A percentile compares a stretch with the other conserved stretches of the same genome.
These are phyloP conservation scores for Timema cristinae DNA, from an alignment of 2,888 invertebrate genomes.

Conservation along the genomic window DNA sequence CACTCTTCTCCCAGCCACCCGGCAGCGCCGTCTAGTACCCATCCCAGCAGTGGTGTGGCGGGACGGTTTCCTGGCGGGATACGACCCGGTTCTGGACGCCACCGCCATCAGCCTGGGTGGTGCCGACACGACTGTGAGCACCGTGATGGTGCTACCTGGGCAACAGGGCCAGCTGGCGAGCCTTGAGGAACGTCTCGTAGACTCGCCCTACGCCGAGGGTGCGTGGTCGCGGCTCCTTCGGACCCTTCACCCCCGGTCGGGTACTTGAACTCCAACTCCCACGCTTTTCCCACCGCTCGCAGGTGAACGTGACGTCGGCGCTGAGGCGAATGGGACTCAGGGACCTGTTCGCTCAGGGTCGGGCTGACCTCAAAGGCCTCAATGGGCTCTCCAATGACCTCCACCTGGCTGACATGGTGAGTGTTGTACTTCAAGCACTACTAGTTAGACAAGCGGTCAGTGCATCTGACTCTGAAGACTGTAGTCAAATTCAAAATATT, in stretches of 20 bases:
- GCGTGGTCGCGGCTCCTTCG: constrained; percentile 71
- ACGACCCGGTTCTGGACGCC: constrained; percentile 78
- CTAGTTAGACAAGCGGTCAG: no score
- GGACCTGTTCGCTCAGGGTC: constrained; percentile 68
- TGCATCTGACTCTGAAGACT: no score
- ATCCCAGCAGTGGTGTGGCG: constrained; percentile 79
- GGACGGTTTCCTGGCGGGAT: constrained; percentile 74
- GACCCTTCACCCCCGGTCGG: constrained; percentile 68
- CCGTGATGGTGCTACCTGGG: constrained; percentile 79
- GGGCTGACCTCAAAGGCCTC: constrained; percentile 77
- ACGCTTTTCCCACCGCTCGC: constrained; percentile 71
- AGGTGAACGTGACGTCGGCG: constrained; percentile 74
- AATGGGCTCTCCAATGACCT: constrained; percentile 76
- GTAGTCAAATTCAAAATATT: neutral
- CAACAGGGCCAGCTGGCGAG: constrained; percentile 75
- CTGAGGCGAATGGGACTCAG: constrained; percentile 76
- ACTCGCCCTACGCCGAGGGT: constrained; percentile 61
- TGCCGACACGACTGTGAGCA: constrained; percentile 52
- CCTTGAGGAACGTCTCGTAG: constrained; percentile 66
- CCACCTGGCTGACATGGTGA: constrained; percentile 74
- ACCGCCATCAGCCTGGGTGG: constrained; percentile 74
- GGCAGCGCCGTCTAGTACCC: constrained; percentile 74
- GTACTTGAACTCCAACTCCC: constrained; percentile 80
- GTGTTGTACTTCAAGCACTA: no score
- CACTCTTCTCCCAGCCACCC: constrained; percentile 73